These are phyloP conservation scores for Sipha maydis DNA, from an alignment of 2,888 invertebrate species.

Conservation along the genomic window DNA sequence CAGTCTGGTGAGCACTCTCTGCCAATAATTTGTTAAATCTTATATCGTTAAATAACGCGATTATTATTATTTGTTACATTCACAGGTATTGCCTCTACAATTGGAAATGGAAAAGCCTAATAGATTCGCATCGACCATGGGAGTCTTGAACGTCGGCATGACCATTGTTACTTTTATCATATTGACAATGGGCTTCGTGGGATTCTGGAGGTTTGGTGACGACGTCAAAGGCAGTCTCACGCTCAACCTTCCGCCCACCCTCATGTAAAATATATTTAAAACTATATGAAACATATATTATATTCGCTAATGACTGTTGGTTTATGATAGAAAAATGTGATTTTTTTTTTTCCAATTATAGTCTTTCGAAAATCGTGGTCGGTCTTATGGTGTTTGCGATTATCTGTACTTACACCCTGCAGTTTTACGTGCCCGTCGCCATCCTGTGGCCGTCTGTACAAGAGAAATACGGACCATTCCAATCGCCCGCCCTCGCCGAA, in stretches of 20 bases:
- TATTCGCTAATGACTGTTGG: background rate
- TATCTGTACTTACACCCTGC: constrained; percentile 89
- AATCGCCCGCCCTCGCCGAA: constrained; percentile 74
- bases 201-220: constrained; percentile 89
- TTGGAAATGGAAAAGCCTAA: constrained; percentile 87
- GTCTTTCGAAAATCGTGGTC: constrained; percentile 84
- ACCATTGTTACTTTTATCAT: constrained; percentile 81
- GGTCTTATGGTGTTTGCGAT: constrained; percentile 87
- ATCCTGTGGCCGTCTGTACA: constrained; percentile 84
- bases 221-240: constrained; percentile 85
- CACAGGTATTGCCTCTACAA: constrained; percentile 89
- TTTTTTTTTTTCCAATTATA: constrained; percentile 67
- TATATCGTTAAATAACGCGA: background rate
- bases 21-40: background rate
- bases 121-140: constrained; percentile 81
- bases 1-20: constrained; percentile 75
- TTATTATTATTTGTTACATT: background rate
- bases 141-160: constrained; percentile 93
- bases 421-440: constrained; percentile 87
- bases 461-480: constrained; percentile 70
- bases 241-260: constrained; percentile 77
- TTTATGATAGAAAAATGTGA: background rate
- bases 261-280: constrained; percentile 63
- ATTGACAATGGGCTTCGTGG: constrained; percentile 83
- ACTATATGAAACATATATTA: constrained; percentile 15